Conservation (phyloP, 2,888 invertebrate species). For the Protodeltote pygarga region DNA sequence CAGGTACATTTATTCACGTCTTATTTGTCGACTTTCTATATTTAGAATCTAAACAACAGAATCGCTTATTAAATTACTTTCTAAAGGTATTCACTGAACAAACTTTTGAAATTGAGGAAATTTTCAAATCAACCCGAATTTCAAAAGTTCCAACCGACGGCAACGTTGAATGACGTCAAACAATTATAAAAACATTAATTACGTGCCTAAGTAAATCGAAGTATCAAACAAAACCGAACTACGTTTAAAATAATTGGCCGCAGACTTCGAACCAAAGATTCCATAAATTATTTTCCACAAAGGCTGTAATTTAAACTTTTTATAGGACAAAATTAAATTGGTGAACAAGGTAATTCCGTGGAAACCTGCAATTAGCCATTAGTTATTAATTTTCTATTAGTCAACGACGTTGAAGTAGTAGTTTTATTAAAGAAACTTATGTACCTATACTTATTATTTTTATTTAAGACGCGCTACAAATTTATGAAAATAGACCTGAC, state of each 20-base stretch:
- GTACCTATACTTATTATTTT: too few species aligned
- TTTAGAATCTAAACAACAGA: too few species aligned
- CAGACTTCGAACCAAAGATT: not conserved
- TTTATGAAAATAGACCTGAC: too few species aligned
- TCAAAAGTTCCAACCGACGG: not conserved
- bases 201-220: not conserved
- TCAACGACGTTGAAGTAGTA: too few species aligned
- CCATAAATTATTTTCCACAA: conserved; percentile 17
- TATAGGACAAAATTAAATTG: conserved; percentile 2
- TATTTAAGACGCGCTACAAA: too few species aligned
- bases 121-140: not conserved
- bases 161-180: not conserved
- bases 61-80: too few species aligned
- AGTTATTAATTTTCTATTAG: conserved; percentile 35
- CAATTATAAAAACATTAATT: conserved; percentile 7
- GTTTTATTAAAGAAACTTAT: too few species aligned
- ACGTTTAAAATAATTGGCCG: not conserved
- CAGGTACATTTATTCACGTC: too few species aligned
- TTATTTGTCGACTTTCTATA: too few species aligned
- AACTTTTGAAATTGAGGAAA: too few species aligned
- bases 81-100: too few species aligned
- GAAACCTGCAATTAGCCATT: conserved; percentile 19
- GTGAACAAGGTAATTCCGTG: not conserved
- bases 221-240: conserved; percentile 3
- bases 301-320: conserved; percentile 23